These are phyloP conservation scores for Cataglyphis albicans DNA, from an alignment of 2,888 invertebrate species.

Conservation along the genomic window DNA sequence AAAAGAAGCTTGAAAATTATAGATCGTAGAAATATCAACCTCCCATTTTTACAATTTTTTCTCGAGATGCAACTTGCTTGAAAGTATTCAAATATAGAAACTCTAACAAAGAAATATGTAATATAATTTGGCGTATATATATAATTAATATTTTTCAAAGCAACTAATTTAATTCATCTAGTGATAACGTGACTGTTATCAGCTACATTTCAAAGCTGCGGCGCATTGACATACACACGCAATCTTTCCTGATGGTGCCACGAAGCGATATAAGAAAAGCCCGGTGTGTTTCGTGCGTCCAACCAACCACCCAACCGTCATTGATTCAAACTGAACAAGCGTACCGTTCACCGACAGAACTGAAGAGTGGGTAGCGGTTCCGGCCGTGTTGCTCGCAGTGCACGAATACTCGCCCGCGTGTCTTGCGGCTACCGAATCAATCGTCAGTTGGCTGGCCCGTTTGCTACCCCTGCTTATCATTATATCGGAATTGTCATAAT, in stretches of 20 bases:
- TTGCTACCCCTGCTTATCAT: constrained; percentile 79
- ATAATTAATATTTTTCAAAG: constrained; percentile 8
- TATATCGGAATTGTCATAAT: constrained; percentile 78
- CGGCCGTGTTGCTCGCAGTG: constrained; percentile 87
- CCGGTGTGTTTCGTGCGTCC: constrained; percentile 73
- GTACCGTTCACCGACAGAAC: constrained; percentile 92
- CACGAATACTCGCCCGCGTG: constrained; percentile 86
- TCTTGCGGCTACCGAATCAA: constrained; percentile 85
- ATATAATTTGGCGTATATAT: background rate
- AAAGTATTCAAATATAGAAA: background rate
- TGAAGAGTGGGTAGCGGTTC: constrained; percentile 90
- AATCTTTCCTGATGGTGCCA: constrained; percentile 33
- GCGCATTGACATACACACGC: constrained; percentile 31
- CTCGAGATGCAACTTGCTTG: constrained; percentile 3
- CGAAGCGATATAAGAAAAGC: constrained; percentile 30
- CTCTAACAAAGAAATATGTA: background rate
- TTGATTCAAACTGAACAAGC: constrained; percentile 64
- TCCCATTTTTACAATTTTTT: background rate
- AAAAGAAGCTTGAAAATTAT: constrained; percentile 10
- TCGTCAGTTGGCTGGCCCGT: constrained; percentile 87
- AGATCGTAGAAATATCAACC: background rate
- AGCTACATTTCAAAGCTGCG: constrained; percentile 27
- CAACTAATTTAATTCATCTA: constrained; percentile 21
- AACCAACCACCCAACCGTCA: constrained; percentile 79
- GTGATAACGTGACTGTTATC: constrained; percentile 1